Conservation (phyloP, 2,113 vertebrate species). For the Glareola pratincola region DNA sequence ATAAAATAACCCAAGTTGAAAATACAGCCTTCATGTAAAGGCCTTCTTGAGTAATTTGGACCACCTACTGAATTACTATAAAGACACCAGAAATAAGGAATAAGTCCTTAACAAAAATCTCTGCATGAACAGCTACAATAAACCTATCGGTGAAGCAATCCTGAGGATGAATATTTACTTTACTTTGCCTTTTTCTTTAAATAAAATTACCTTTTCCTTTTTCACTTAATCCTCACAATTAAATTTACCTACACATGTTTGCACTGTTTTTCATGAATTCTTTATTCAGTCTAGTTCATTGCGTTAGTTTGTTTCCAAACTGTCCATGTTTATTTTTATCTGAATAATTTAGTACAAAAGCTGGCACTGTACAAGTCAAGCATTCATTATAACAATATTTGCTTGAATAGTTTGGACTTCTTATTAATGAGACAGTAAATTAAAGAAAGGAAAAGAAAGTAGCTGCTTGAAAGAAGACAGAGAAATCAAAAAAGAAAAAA, state of each 20-base stretch:
- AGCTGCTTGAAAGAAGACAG: not conserved
- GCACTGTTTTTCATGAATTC: not conserved
- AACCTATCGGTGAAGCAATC: not conserved
- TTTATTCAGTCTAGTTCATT: not conserved
- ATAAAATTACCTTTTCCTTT: not conserved
- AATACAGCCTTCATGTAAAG: not conserved
- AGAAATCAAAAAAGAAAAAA: not conserved
- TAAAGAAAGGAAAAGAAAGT: not conserved
- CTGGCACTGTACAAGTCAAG: not conserved
- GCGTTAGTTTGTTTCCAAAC: not conserved
- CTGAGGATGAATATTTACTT: not conserved
- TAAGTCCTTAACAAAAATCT: not conserved
- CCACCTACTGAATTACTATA: not conserved
- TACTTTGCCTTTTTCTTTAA: not conserved
- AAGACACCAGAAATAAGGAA: not conserved
- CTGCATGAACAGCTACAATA: not conserved
- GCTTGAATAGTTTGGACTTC: not conserved
- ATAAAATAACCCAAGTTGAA: not conserved
- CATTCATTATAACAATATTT: conserved; percentile 2
- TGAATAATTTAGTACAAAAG: conserved; percentile 20
- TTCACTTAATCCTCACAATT: not conserved
- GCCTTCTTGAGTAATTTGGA: not conserved
- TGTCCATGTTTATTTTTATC: not conserved
- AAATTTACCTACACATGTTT: conserved; percentile 27
- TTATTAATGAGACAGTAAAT: not conserved